These are phyloP conservation scores for Drosophila sulfurigaster DNA, from an alignment of 1,140 invertebrate species.

Conservation along the genomic window DNA sequence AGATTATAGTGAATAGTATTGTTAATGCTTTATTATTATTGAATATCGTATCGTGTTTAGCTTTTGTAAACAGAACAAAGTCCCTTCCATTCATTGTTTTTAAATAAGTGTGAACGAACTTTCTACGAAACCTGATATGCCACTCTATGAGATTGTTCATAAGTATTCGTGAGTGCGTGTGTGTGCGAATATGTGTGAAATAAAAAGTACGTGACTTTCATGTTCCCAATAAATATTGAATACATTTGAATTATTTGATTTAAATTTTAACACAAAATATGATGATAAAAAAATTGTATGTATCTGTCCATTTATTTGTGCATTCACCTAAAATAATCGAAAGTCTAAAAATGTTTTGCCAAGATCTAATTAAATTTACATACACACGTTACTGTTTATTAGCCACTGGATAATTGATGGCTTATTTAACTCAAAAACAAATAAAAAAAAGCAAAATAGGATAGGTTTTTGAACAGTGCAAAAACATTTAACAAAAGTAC, in stretches of 20 bases:
- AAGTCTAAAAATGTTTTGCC: background rate
- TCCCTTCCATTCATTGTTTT: constrained; percentile 45
- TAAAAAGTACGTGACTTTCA: constrained; percentile 26
- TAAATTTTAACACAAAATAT: constrained; percentile 8
- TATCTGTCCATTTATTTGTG: constrained; percentile 11
- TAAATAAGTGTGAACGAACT: constrained; percentile 40
- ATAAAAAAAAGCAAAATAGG: background rate
- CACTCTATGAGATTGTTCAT: constrained; percentile 24
- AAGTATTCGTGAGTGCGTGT: background rate
- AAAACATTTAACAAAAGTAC: constrained; percentile 27
- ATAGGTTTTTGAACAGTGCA: constrained; percentile 18
- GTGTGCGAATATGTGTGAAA: constrained; percentile 7
- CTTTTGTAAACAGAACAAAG: constrained; percentile 36
- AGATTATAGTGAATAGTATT: constrained; percentile 10
- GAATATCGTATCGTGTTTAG: background rate
- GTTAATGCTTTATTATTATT: constrained; percentile 17
- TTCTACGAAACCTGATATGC: constrained; percentile 45
- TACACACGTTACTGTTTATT: constrained; percentile 17
- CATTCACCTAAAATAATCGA: constrained; percentile 37
- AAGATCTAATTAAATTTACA: constrained; percentile 26
- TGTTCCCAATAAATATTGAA: constrained; percentile 12
- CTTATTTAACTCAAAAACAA: constrained; percentile 5
- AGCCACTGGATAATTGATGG: constrained; percentile 20
- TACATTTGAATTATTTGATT: constrained; percentile 27
- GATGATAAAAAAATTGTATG: constrained; percentile 5